These are phyloP conservation scores for Rhagoletis zephyria DNA, from an alignment of 1,140 invertebrate genomes.

Conservation along the genomic window DNA sequence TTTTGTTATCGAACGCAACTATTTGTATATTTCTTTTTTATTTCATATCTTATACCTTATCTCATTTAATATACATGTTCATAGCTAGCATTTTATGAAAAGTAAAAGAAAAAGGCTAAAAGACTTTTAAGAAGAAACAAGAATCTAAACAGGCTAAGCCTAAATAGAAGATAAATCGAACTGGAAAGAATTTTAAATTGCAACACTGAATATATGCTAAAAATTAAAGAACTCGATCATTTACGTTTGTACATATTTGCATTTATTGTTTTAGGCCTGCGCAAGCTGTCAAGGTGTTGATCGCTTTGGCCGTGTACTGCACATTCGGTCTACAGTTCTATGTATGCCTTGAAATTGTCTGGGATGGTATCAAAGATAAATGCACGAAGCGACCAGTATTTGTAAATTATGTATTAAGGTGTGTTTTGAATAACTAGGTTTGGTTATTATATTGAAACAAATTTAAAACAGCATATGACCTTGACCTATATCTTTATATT, in stretches of 20 bases:
- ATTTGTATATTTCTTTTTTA: too few relatives aligned
- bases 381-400: slow-evolving; percentile 80
- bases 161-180: too few relatives aligned
- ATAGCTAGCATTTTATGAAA: too few relatives aligned
- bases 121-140: too few relatives aligned
- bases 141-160: too few relatives aligned
- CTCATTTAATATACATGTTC: too few relatives aligned
- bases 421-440: slow-evolving; percentile 62
- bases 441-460: not conserved
- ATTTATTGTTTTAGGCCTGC: slow-evolving; percentile 79
- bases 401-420: slow-evolving; percentile 85
- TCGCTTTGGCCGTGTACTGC: slow-evolving; percentile 90
- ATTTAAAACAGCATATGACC: not conserved
- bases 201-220: too few relatives aligned
- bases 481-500: not conserved
- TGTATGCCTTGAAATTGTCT: slow-evolving; percentile 89
- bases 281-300: slow-evolving; percentile 88
- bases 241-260: not conserved
- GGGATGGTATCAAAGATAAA: slow-evolving; percentile 82
- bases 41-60: too few relatives aligned
- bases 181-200: too few relatives aligned
- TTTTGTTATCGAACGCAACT: too few relatives aligned
- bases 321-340: slow-evolving; percentile 97
- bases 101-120: too few relatives aligned
- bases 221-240: too few relatives aligned